Conservation (phyloP, 2,113 vertebrate species). For the Megaceryle torquata region DNA sequence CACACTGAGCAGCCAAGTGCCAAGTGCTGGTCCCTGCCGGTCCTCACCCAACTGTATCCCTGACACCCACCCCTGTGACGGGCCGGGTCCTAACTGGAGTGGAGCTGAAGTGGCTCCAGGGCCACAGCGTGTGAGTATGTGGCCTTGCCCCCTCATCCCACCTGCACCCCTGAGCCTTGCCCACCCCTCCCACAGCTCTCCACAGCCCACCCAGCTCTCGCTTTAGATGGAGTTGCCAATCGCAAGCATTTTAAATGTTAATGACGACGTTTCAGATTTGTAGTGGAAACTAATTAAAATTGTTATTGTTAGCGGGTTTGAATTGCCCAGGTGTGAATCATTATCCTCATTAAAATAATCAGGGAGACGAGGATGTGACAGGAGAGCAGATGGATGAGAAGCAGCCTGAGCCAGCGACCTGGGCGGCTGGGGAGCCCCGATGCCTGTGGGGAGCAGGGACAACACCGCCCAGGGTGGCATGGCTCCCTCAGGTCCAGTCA, state of each 20-base stretch:
- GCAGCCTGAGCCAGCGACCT: not conserved
- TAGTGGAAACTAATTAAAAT: slow-evolving; percentile 77
- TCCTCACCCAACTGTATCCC: rapidly evolving
- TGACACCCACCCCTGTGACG: rapidly evolving
- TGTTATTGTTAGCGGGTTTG: slow-evolving; percentile 73
- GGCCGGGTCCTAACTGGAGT: not conserved
- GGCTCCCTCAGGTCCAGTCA: rapidly evolving
- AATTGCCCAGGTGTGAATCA: slow-evolving; percentile 77
- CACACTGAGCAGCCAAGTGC: rapidly evolving
- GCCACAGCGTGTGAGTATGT: rapidly evolving
- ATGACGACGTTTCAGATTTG: slow-evolving; percentile 69
- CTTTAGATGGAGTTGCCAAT: slow-evolving; percentile 16
- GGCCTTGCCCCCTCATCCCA: not conserved
- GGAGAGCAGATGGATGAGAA: slow-evolving; percentile 69
- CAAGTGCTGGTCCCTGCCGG: not conserved
- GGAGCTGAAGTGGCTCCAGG: not conserved
- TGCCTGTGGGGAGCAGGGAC: not conserved
- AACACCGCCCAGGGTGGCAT: not conserved
- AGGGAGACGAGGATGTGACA: slow-evolving; percentile 68
- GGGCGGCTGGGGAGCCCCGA: not conserved
- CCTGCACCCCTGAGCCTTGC: not conserved
- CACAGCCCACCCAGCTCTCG: not conserved
- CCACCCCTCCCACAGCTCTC: not conserved
- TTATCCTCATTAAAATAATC: slow-evolving; percentile 79
- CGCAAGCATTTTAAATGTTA: slow-evolving; percentile 62